phyloP scores from a whole-genome alignment of 2,113 vertebrate genomes.

The Hippolais icterina region DNA sequence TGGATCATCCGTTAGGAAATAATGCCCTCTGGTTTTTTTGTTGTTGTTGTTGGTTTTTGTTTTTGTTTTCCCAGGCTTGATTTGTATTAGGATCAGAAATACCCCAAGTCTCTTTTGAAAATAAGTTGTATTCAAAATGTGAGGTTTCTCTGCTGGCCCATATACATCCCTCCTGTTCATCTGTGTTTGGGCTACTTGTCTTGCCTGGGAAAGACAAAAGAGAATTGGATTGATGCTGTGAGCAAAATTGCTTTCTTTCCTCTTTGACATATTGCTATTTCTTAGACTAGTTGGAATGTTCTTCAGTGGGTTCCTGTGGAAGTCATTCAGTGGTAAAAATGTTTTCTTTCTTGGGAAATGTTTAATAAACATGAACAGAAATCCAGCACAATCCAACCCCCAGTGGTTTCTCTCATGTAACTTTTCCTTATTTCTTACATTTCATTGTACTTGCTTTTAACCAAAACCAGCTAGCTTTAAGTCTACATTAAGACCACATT shows the following conservation, averaged over 20 bases:
- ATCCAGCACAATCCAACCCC: not conserved
- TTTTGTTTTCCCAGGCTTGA: not conserved
- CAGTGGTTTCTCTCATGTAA: slow-evolving; percentile 38
- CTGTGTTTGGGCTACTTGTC: not conserved
- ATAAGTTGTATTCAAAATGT: not conserved
- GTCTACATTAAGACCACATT: slow-evolving; percentile 15
- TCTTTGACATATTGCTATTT: not conserved
- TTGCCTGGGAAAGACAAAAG: not conserved
- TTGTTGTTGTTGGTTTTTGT: too few species aligned
- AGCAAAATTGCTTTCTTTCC: not conserved
- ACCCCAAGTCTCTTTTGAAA: not conserved
- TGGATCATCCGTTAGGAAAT: not conserved
- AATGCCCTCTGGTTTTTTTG: not conserved
- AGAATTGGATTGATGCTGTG: not conserved
- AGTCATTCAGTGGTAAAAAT: slow-evolving; percentile 12
- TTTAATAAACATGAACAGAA: slow-evolving; percentile 50
- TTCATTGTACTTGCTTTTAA: slow-evolving; percentile 42
- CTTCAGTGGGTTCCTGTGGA: slow-evolving; percentile 5
- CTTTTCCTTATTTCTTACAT: slow-evolving; percentile 20
- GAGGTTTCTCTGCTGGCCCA: not conserved
- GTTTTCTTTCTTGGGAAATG: slow-evolving; percentile 47
- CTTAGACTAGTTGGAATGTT: not conserved
- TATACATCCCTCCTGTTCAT: not conserved
- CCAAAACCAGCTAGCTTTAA: slow-evolving; percentile 37
- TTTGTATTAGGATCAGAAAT: not conserved